Conservation (phyloP, 2,113 vertebrate species). For the Takifugu bimaculatus region DNA sequence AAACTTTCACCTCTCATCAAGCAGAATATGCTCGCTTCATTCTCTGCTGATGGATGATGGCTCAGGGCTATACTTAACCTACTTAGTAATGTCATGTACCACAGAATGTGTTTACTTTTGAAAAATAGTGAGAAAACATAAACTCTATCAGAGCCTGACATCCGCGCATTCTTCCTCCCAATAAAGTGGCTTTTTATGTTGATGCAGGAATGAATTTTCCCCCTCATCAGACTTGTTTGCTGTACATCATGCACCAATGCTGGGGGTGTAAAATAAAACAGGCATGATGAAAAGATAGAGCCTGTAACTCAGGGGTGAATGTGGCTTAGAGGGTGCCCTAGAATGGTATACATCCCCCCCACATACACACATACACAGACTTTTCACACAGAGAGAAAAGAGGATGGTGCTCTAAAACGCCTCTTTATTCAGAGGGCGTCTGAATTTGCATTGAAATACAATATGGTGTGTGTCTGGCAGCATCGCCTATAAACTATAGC, state of each 20-base stretch:
- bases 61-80: conserved; percentile 99
- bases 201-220: conserved; percentile 81
- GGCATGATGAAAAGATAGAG: conserved; percentile 48
- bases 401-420: no score
- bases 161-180: conserved; percentile 93
- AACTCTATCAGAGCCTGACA: conserved; percentile 99
- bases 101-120: conserved; percentile 99
- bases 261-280: conserved; percentile 69
- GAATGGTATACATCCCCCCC: no score
- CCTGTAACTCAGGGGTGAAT: conserved; percentile 3
- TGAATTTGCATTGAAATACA: no score
- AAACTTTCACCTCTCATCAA: conserved; percentile 99
- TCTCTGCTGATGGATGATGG: conserved; percentile 99
- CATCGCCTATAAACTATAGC: no score
- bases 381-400: no score
- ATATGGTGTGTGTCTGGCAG: no score
- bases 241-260: conserved; percentile 76
- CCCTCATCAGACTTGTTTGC: conserved; percentile 82
- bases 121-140: conserved; percentile 99
- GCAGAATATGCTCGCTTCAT: conserved; percentile 94
- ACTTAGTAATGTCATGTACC: conserved; percentile 99
- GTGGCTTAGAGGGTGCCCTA: no score
- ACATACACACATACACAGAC: no score
- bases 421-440: no score
- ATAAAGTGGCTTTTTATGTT: conserved; percentile 99